These are phyloP conservation scores for Phrynocephalus forsythii DNA, from an alignment of 2,797 vertebrate genomes.

Conservation along the genomic window DNA sequence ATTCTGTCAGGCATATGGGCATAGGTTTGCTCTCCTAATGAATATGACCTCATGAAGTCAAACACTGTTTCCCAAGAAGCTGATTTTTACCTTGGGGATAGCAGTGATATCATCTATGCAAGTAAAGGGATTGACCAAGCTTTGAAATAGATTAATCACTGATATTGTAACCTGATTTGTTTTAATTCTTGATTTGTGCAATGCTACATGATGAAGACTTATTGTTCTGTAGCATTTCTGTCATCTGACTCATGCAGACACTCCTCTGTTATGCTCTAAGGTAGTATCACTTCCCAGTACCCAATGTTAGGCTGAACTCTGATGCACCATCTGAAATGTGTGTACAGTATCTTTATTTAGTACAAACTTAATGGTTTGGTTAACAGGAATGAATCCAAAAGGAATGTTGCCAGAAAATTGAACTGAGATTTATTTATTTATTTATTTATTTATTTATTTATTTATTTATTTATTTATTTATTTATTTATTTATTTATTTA, in stretches of 20 bases:
- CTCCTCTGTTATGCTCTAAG: not conserved
- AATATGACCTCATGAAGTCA: not conserved
- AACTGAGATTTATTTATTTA: too few species aligned
- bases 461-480: too few species aligned
- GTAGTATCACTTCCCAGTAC: not conserved
- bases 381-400: not conserved
- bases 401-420: too few species aligned
- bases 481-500: too few species aligned
- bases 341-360: not conserved
- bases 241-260: not conserved
- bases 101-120: not conserved
- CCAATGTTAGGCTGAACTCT: not conserved
- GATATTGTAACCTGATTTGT: not conserved
- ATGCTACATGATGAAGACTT: not conserved
- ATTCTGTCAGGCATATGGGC: not conserved
- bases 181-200: not conserved
- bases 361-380: not conserved
- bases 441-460: too few species aligned
- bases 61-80: not conserved
- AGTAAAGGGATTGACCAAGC: not conserved
- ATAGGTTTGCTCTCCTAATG: not conserved
- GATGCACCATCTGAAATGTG: not conserved
- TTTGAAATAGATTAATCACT: not conserved
- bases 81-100: not conserved
- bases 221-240: not conserved